These are phyloP conservation scores for Chamaea fasciata DNA, from an alignment of 2,113 vertebrate species.

Conservation along the genomic window DNA sequence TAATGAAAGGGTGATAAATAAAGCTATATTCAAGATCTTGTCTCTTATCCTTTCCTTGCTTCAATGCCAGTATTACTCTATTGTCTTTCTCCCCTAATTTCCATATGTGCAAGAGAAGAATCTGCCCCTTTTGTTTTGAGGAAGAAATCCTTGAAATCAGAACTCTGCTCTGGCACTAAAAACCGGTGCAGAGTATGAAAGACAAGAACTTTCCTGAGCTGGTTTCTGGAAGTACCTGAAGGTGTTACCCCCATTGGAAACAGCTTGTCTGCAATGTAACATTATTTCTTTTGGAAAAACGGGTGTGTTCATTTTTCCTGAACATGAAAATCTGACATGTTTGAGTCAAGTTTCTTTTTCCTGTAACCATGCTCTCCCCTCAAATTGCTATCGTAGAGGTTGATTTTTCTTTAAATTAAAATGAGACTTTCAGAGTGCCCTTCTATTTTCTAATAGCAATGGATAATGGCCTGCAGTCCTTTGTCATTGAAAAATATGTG, in stretches of 20 bases:
- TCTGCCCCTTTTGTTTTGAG: background rate
- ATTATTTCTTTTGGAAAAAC: background rate
- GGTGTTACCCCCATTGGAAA: background rate
- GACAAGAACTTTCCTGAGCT: background rate
- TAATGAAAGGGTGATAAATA: background rate
- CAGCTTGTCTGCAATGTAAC: background rate
- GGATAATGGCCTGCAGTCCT: background rate
- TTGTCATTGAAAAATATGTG: background rate
- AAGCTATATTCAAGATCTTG: background rate
- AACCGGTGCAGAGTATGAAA: background rate
- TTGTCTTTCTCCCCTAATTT: background rate
- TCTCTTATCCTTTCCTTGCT: background rate
- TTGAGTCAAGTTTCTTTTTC: background rate
- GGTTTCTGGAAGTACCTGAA: background rate
- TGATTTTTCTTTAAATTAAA: constrained; percentile 1
- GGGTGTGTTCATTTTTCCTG: background rate
- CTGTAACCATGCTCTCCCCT: background rate
- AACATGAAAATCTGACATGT: background rate
- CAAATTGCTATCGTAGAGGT: background rate
- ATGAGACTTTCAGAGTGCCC: background rate
- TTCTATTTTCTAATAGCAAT: background rate
- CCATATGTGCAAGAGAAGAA: background rate
- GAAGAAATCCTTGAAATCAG: background rate
- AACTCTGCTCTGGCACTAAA: background rate
- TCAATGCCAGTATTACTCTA: background rate